phyloP scores from a whole-genome alignment of 2,888 invertebrate genomes.

The Patella ulyssiponensis region DNA sequence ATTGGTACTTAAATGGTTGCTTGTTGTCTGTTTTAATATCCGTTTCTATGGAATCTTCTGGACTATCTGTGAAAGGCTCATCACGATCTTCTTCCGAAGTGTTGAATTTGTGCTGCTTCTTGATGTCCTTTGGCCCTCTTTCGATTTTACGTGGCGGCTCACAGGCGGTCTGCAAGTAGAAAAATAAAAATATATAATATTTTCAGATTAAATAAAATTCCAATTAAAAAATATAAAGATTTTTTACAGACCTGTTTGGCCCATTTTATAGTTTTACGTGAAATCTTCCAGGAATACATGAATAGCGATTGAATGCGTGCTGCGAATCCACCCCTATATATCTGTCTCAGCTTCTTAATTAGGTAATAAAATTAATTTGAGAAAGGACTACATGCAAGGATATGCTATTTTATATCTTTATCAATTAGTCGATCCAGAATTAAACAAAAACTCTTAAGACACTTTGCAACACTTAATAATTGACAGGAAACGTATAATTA shows the following conservation, averaged over 20 bases:
- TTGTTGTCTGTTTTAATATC: not conserved
- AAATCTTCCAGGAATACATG: constrained; percentile 11
- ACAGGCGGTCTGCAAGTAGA: not conserved
- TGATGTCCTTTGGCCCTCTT: not conserved
- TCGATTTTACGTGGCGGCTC: not conserved
- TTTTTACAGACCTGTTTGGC: not conserved
- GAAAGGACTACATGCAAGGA: not conserved
- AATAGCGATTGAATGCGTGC: no score
- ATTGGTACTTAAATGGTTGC: not conserved
- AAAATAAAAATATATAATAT: no score
- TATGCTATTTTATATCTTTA: constrained; percentile 12
- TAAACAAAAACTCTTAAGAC: constrained; percentile 13
- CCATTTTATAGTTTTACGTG: not conserved
- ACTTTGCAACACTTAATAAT: constrained; percentile 10
- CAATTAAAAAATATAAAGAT: not conserved
- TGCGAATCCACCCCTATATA: no score
- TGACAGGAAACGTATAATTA: constrained; percentile 12
- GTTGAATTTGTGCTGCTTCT: not conserved
- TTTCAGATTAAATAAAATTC: no score
- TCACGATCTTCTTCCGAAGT: not conserved
- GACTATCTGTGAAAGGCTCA: not conserved
- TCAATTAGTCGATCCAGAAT: constrained; percentile 6
- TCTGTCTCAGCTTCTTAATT: no score
- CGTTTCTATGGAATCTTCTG: not conserved
- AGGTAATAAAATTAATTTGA: no score